Base-by-base conservation (phyloP, 2,797 vertebrate genomes). In the Cirrhinus molitorella region DNA sequence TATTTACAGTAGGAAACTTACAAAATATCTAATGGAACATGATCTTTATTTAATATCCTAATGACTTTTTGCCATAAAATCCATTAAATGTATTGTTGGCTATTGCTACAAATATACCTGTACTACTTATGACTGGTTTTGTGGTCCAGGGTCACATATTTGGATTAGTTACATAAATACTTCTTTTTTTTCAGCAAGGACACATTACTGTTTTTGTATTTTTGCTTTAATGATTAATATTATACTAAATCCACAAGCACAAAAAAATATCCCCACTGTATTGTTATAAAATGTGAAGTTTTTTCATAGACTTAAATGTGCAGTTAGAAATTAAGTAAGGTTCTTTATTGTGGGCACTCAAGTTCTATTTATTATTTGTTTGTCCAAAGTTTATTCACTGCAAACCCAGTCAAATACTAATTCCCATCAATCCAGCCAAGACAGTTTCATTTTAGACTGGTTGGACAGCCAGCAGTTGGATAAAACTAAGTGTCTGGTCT, bases 301-400 rank as follows among this genome's bases (percentile, higher is more conserved):
- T 70, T 43, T 21, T 43, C 7, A 71, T 5, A 5, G 13, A n/a
- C n/a, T n/a, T n/a, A n/a, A 55, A 71, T 70, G 17, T 12, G 59
- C 8, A 16, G 28, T 40, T 43, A 16, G 14, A 61, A 34, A 34
- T 37, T 14, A 23, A 43, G 21, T 14, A 65, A 43, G 3, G n/a
- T 17, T 11, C 37, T 76, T 47, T 55, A 31, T n/a, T 71, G 23
- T 59, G 25, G 10, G 14, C 23, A 74, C 11, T n/a, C 49, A 53
- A 51, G 14, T 66, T 49, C n/a, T 53, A 21, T 73, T 9, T 74
- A 82, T 43, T 23, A 13, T 25, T 43, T 25, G n/a, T 74, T 73
- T 65, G 31, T 17, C 11, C 59, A 55, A 51, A 28, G 43, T 49
- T 51, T 16, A 74, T 66, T 51, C 9, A 28, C 0, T 6, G n/a